A percentile compares a stretch with the other conserved stretches of the same genome.
Conservation (phyloP, 2,113 vertebrate genomes). For the Lates calcarifer region DNA sequence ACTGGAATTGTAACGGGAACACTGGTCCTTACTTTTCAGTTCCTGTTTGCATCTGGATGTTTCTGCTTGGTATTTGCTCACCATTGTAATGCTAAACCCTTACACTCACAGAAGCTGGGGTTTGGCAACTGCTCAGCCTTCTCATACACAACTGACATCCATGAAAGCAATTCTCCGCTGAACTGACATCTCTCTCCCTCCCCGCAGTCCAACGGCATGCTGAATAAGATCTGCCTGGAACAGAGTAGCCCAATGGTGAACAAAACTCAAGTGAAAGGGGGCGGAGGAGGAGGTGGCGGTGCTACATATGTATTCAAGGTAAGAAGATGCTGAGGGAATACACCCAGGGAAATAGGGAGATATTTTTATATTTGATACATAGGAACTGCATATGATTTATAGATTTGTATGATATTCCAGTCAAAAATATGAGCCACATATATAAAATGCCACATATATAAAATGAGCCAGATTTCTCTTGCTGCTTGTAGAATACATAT, state of each 20-base stretch:
- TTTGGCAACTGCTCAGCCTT: constrained; percentile 29
- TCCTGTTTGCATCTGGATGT: constrained; percentile 19
- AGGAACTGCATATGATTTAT: not conserved
- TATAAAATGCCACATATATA: not conserved
- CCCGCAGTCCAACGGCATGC: constrained; percentile 85
- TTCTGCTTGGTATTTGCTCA: constrained; percentile 30
- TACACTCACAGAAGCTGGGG: constrained; percentile 26
- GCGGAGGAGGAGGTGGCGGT: constrained; percentile 96
- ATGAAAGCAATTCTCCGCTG: constrained; percentile 29
- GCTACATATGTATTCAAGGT: constrained; percentile 98
- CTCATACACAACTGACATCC: constrained; percentile 22
- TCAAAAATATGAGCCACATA: not conserved
- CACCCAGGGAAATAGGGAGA: not conserved
- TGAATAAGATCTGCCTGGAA: constrained; percentile 92
- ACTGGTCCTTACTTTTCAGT: not conserved
- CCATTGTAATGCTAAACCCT: constrained; percentile 39
- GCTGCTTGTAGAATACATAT: not conserved
- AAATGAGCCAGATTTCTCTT: not conserved
- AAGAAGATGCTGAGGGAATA: constrained; percentile 21
- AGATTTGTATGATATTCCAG: not conserved
- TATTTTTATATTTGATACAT: not conserved
- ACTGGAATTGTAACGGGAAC: not conserved
- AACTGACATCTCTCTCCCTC: constrained; percentile 55
- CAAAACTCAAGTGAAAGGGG: constrained; percentile 92
- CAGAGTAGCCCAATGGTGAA: constrained; percentile 92